Evolutionary conservation across 1,140 invertebrate species (phyloP).

Genomic region (Drosophila cardini): DNA sequence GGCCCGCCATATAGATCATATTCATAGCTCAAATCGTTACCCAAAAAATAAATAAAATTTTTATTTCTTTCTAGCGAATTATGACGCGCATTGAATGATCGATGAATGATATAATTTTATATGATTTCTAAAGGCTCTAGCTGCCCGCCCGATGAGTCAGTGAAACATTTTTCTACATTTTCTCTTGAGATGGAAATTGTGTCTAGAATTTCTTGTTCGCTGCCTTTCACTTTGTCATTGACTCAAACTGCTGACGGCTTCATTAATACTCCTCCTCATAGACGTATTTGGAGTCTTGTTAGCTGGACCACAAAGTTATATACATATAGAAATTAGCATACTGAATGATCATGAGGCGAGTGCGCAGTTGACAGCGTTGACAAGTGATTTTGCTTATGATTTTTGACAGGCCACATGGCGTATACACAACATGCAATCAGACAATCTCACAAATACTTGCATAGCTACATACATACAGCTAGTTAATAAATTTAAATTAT

Average conservation of each 20-base stretch:
- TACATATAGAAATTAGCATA: slow-evolving; percentile 53
- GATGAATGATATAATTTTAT: slow-evolving; percentile 71
- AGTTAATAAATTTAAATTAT: slow-evolving; percentile 62
- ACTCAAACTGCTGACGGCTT: slow-evolving; percentile 68
- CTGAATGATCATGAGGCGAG: slow-evolving; percentile 49
- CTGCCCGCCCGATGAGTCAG: slow-evolving; percentile 65
- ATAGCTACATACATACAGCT: slow-evolving; percentile 6
- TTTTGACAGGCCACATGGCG: slow-evolving; percentile 75
- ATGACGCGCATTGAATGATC: slow-evolving; percentile 73
- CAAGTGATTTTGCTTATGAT: slow-evolving; percentile 79
- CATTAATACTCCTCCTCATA: slow-evolving; percentile 73
- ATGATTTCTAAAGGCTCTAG: slow-evolving; percentile 16
- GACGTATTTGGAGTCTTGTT: neutral
- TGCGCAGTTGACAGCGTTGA: slow-evolving; percentile 63
- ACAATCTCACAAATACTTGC: slow-evolving; percentile 24
- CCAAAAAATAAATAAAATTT: slow-evolving; percentile 7
- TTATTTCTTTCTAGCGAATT: slow-evolving; percentile 76
- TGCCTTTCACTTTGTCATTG: slow-evolving; percentile 67
- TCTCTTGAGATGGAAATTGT: slow-evolving; percentile 26
- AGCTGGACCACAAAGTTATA: slow-evolving; percentile 17
- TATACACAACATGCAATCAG: slow-evolving; percentile 26
- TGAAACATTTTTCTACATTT: slow-evolving; percentile 9
- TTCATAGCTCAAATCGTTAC: slow-evolving; percentile 11
- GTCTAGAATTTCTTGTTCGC: neutral
- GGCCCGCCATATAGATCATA: slow-evolving; percentile 33